phyloP scores from a whole-genome alignment of 2,797 vertebrate genomes.

The Crocidura indochinensis region DNA sequence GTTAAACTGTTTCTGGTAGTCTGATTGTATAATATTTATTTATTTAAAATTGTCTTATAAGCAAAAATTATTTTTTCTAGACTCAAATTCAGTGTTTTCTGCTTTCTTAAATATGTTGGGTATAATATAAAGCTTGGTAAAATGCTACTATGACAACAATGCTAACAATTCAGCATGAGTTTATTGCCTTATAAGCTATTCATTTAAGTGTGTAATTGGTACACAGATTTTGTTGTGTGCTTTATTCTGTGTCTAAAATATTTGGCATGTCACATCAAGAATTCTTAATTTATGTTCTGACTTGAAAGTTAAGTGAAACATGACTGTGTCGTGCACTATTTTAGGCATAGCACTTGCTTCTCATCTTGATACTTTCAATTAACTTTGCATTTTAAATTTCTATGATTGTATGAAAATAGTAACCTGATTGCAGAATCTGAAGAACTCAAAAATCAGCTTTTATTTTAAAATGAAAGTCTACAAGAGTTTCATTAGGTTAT shows the following conservation, averaged over 20 bases:
- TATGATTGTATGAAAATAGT: conserved; percentile 66
- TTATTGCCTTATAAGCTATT: conserved; percentile 75
- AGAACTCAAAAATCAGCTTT: conserved; percentile 76
- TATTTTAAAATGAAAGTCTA: conserved; percentile 72
- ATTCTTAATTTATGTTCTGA: conserved; percentile 77
- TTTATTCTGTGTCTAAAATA: conserved; percentile 69
- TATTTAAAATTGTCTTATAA: conserved; percentile 5
- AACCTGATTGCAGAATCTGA: conserved; percentile 70
- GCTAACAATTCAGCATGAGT: conserved; percentile 81
- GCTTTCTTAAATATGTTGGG: conserved; percentile 60
- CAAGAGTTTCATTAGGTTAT: conserved; percentile 59
- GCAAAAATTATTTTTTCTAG: neutral
- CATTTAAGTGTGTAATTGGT: conserved; percentile 54
- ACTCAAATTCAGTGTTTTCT: neutral
- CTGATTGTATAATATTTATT: neutral
- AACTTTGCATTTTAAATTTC: conserved; percentile 80
- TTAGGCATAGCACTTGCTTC: conserved; percentile 82
- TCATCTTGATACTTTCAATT: conserved; percentile 84
- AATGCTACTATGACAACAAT: conserved; percentile 69
- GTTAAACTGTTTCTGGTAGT: conserved; percentile 59
- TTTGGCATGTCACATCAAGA: conserved; percentile 52
- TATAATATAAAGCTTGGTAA: conserved; percentile 61
- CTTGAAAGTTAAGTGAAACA: conserved; percentile 85
- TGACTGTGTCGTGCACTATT: conserved; percentile 80
- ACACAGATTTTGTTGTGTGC: conserved; percentile 41